These are phyloP conservation scores for Drosophila quadrilineata DNA, from an alignment of 1,140 invertebrate species.

Conservation along the genomic window DNA sequence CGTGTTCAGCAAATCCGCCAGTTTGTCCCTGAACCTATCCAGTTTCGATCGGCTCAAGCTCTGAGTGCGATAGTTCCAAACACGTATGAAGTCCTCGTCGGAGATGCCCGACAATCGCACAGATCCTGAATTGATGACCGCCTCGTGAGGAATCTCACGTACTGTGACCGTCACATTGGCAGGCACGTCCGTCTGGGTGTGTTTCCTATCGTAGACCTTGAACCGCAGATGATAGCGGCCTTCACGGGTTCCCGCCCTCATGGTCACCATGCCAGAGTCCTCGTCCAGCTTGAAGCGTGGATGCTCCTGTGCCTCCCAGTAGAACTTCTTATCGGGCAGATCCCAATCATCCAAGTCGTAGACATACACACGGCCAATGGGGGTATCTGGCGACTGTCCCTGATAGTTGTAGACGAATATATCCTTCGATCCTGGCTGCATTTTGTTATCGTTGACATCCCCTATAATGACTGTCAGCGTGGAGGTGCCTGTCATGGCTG, in stretches of 20 bases:
- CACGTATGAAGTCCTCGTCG: constrained; percentile 97
- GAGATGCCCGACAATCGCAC: constrained; percentile 96
- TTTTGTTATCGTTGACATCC: constrained; percentile 98
- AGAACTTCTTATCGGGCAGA: constrained; percentile 97
- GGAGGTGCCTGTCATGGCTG: constrained; percentile 96
- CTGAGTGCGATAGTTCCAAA: constrained; percentile 95
- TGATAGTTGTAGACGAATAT: constrained; percentile 98
- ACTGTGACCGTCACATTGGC: constrained; percentile 97
- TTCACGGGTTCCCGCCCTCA: constrained; percentile 94
- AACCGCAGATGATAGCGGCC: constrained; percentile 93
- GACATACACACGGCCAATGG: constrained; percentile 97
- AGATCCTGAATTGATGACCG: constrained; percentile 96
- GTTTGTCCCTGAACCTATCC: constrained; percentile 93
- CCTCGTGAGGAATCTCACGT: constrained; percentile 96
- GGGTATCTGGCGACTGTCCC: constrained; percentile 94
- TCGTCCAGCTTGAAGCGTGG: constrained; percentile 93
- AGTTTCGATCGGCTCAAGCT: constrained; percentile 92
- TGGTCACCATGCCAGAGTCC: constrained; percentile 96
- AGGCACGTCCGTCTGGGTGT: constrained; percentile 94
- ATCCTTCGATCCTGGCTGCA: constrained; percentile 97
- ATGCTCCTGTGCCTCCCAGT: constrained; percentile 92
- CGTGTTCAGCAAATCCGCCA: constrained; percentile 91
- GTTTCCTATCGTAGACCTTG: constrained; percentile 96
- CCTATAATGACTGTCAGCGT: constrained; percentile 97
- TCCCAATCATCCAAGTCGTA: constrained; percentile 99